Evolutionary conservation across 2,888 invertebrate genomes (phyloP), one percentile per base, ranked within the genome.

Genomic region (Xanthorhoe designata): DNA sequence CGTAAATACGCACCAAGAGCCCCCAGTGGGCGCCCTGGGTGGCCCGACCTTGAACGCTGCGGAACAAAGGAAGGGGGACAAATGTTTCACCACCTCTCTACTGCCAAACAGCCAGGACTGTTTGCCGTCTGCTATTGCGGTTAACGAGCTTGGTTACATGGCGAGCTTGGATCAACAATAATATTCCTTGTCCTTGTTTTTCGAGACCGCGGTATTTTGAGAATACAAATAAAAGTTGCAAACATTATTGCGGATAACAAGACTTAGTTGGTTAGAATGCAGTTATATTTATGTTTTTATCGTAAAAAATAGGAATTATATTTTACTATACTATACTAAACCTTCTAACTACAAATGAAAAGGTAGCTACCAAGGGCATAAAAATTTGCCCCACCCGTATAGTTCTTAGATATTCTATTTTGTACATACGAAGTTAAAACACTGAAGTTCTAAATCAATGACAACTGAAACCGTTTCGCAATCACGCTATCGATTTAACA

Each of bases 61-160:
- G 64, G 76, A 83, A 87, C 87, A 85, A 85, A 85, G 82, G 75
- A 74, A 74, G 81, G 79, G 79, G 78, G 74, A 64, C 63, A 59
- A 64, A 64, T 75, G 78, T 64, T 73, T 71, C 68, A 70, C 74
- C 77, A 72, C 75, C 79, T 70, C 75, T 70, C 73, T 68, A 64
- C 67, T 55, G 68, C 56, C 56, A 13, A 54, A 66, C 69, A 63
- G 66, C 57, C 62, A 60, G 71, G 67, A 67, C 61, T 73, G 70
- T 75, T 72, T 72, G 69, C 57, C 62, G 67, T 66, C 69, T 66
- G 69, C 59, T 70, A 71, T 73, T 74, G 70, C 70, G 74, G 70
- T 70, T 69, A 71, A 76, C 71, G 70, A 70, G 72, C 59, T 70
- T 59, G 57, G 63, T 68, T 68, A 71, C 69, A 63, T 69, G 71